Conservation (phyloP, 2,888 invertebrate species). For the Xestia rhomboidea region DNA sequence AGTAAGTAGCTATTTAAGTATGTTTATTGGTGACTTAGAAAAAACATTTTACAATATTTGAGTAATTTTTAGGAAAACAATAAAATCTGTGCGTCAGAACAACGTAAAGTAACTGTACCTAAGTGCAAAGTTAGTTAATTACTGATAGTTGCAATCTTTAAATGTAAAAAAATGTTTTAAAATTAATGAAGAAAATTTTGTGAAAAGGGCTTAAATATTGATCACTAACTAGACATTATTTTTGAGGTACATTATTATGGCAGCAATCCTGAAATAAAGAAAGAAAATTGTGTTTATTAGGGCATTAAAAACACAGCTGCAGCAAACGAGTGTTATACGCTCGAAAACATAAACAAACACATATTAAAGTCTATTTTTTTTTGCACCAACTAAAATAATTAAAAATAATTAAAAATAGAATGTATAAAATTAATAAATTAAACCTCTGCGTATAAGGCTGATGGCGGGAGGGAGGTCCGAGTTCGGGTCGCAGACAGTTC, state of each 20-base stretch:
- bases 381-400: no score
- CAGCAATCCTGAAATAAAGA: conserved; percentile 52
- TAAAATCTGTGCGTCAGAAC: not conserved
- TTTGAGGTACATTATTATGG: conserved; percentile 68
- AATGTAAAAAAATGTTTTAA: conserved; percentile 29
- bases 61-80: not conserved
- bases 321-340: no score
- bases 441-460: conserved; percentile 53
- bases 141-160: conserved; percentile 17
- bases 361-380: no score
- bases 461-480: conserved; percentile 53
- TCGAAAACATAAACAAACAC: no score
- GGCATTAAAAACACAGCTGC: no score
- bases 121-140: not conserved
- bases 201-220: conserved; percentile 25
- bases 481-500: conserved; percentile 93
- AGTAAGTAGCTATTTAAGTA: not conserved
- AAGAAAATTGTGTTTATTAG: no score
- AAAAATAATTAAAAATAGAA: no score
- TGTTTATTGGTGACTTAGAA: conserved; percentile 32
- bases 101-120: not conserved
- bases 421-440: no score
- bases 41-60: not conserved
- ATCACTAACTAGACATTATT: conserved; percentile 23
- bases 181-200: not conserved